phyloP scores from a whole-genome alignment of 2,797 vertebrate genomes.

The Pelochelys cantorii region DNA sequence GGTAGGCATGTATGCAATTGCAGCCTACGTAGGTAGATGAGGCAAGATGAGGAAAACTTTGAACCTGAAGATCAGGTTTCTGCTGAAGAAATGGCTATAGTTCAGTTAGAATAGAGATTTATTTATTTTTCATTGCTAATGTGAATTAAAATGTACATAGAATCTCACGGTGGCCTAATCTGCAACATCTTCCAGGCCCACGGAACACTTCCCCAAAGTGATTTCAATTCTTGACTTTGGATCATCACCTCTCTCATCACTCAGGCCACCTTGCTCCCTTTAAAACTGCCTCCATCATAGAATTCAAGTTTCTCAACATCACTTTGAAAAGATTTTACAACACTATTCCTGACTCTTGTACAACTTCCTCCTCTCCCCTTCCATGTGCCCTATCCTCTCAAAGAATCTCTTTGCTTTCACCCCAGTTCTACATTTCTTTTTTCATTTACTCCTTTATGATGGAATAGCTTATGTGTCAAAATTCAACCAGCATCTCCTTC shows the following conservation, averaged over 20 bases:
- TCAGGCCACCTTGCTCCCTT: not conserved
- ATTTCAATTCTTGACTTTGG: not conserved
- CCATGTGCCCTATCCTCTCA: not conserved
- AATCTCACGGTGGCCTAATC: not conserved
- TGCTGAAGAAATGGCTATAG: not conserved
- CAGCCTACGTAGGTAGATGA: not conserved
- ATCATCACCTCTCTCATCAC: not conserved
- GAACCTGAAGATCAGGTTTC: not conserved
- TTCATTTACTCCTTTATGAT: not conserved
- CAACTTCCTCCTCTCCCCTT: not conserved
- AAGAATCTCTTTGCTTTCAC: not conserved
- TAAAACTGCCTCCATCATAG: not conserved
- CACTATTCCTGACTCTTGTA: not conserved
- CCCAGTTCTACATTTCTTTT: not conserved
- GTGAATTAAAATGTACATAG: fast-evolving
- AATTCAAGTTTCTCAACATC: not conserved
- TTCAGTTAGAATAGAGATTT: not conserved
- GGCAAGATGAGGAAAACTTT: not conserved
- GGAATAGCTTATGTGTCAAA: not conserved
- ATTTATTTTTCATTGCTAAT: not conserved
- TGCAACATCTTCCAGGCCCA: fast-evolving
- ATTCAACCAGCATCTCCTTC: not conserved
- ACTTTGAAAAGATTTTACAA: not conserved
- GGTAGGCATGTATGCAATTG: not conserved
- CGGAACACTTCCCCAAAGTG: not conserved